Percentiles rank a stretch among this genome's conserved stretches.
Evolutionary conservation across 1,140 invertebrate genomes (phyloP).

Genomic region (Gryllus bimaculatus): DNA sequence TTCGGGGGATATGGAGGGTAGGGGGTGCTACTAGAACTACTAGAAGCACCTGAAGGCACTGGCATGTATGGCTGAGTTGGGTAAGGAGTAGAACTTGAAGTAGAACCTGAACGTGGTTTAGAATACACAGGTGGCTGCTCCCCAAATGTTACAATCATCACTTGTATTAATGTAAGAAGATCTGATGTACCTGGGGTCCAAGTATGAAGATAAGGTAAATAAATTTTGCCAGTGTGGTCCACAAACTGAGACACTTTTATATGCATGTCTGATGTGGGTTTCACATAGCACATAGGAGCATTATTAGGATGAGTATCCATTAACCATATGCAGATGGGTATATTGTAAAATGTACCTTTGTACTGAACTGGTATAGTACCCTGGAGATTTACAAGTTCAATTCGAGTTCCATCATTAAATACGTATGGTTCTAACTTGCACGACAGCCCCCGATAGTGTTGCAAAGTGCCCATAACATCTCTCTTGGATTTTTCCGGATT

Average conservation of each 20-base stretch:
- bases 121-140: conserved; percentile 91
- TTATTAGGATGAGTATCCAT: conserved; percentile 95
- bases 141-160: conserved; percentile 88
- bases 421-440: conserved; percentile 55
- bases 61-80: conserved; percentile 54
- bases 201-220: conserved; percentile 92
- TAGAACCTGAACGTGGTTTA: conserved; percentile 41
- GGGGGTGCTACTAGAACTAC: not conserved
- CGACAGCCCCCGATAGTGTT: conserved; percentile 60
- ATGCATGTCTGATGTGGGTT: conserved; percentile 89
- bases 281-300: conserved; percentile 96
- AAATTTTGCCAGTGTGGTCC: conserved; percentile 91
- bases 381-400: conserved; percentile 72
- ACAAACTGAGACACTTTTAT: conserved; percentile 92
- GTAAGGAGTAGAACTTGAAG: conserved; percentile 45
- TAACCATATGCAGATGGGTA: conserved; percentile 92
- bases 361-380: conserved; percentile 90
- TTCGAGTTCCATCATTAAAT: conserved; percentile 80
- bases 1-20: conserved; percentile 3
- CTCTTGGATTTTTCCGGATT: conserved; percentile 62
- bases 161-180: conserved; percentile 74
- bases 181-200: conserved; percentile 83
- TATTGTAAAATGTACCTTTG: conserved; percentile 85
- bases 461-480: conserved; percentile 61
- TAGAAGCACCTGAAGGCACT: conserved; percentile 35